phyloP scores from a whole-genome alignment of 1,140 invertebrate genomes.

The Thaumatotibia leucotreta region DNA sequence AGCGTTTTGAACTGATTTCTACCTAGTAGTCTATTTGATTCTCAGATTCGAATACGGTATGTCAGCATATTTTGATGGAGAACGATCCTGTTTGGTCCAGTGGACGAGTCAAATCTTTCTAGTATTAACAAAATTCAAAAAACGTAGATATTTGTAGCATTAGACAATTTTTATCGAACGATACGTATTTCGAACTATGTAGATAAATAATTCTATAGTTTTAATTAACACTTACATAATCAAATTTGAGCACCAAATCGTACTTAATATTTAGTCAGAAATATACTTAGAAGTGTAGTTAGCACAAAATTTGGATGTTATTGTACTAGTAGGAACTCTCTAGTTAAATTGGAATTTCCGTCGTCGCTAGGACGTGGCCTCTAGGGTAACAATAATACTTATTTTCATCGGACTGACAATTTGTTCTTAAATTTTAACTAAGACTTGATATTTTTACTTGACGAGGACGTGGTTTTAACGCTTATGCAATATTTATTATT shows the following conservation, averaged over 20 bases:
- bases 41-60: not conserved
- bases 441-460: constrained; percentile 62
- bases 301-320: constrained; percentile 67
- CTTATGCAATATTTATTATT: constrained; percentile 74
- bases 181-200: constrained; percentile 63
- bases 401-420: constrained; percentile 65
- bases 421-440: constrained; percentile 67
- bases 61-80: not conserved
- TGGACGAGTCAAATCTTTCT: not conserved
- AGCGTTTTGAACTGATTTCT: not conserved
- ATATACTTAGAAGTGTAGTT: constrained; percentile 65
- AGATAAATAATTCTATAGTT: constrained; percentile 69
- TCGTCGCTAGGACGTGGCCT: constrained; percentile 36
- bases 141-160: constrained; percentile 32
- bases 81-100: not conserved
- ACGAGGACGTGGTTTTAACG: constrained; percentile 61
- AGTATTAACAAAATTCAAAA: constrained; percentile 18
- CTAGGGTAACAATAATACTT: constrained; percentile 45
- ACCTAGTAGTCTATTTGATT: not conserved
- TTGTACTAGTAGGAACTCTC: constrained; percentile 32
- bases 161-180: constrained; percentile 42
- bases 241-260: constrained; percentile 75
- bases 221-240: constrained; percentile 70
- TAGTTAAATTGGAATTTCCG: constrained; percentile 42
- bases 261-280: constrained; percentile 75